Evolutionary conservation across 2,888 invertebrate genomes (phyloP), one percentile per base, ranked within the genome.

Genomic region (Amiota mariae): DNA sequence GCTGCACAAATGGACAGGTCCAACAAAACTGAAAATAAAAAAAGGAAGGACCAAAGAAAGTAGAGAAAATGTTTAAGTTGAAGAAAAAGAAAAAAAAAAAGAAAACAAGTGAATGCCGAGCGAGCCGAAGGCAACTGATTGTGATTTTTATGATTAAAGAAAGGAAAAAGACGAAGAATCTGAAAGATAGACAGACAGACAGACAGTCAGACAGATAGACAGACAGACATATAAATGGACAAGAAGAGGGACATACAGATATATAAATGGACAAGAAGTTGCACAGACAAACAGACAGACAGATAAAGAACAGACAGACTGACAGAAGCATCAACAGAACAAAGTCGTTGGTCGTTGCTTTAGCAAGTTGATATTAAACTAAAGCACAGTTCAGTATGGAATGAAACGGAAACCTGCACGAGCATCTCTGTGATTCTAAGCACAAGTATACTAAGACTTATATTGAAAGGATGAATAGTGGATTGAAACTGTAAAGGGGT

Each of bases 1-100:
- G 81, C 81, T 80, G 78, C 79, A 84, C 81, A 82, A 85, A 79
- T 81, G 78, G 80, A 76, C 78, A 78, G 76, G 74, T 75, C 75
- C 71, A 73, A 54, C 6, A 67, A 1, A 56, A 66, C 24, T 24
- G 46, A 64, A 48, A 47, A 13, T 12, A 48, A 18, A n/a, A 81
- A 81, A 75, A 71, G 63, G 73, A 76, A 75, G 46, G 74, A 64
- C 13, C 20, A n/a, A 56, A 10, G 20, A 54, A 70, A 24, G 54
- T 72, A 76, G 72, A 75, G 74, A 36, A 36, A 36, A 36, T 36
- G 36, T 36, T 36, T 6, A 36, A 36, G 54, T 15, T n/a, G n/a
- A n/a, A n/a, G n/a, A n/a, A n/a, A n/a, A n/a, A 46, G 13, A 20
- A 54, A 68, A 54, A n/a, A 54, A 18, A 15, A 8, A 13, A 24